phyloP scores from a whole-genome alignment of 1,140 invertebrate genomes.

The Patella vulgata region DNA sequence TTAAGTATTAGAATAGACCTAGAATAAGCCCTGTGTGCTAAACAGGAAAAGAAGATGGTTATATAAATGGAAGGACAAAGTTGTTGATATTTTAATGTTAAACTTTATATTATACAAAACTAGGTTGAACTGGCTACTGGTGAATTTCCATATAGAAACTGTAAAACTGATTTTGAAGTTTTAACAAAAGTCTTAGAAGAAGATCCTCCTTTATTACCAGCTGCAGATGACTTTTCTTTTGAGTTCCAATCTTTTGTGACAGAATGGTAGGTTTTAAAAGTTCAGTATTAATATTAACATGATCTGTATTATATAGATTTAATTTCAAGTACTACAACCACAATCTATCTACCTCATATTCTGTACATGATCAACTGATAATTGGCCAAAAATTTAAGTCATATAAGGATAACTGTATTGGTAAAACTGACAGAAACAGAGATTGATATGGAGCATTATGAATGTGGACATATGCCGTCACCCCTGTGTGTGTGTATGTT shows the following conservation, averaged over 20 bases:
- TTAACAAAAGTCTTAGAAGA: conserved; percentile 65
- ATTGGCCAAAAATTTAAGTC: too few relatives aligned
- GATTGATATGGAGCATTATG: too few relatives aligned
- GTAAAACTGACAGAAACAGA: too few relatives aligned
- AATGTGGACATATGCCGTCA: too few relatives aligned
- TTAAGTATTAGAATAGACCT: background rate
- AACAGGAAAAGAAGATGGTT: background rate
- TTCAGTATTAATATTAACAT: too few relatives aligned
- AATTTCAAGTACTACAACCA: too few relatives aligned
- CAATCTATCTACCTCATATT: too few relatives aligned
- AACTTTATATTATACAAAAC: too few relatives aligned
- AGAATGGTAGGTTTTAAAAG: conserved; percentile 58
- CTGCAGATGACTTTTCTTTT: conserved; percentile 56
- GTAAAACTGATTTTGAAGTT: conserved; percentile 67
- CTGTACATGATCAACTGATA: background rate
- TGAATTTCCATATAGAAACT: conserved; percentile 67
- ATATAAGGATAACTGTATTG: too few relatives aligned
- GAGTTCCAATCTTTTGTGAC: conserved; percentile 65
- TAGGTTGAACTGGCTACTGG: conserved; percentile 73
- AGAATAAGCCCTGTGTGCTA: background rate
- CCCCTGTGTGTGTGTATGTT: too few relatives aligned
- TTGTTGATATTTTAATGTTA: too few relatives aligned
- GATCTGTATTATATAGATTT: too few relatives aligned
- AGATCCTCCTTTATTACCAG: conserved; percentile 61
- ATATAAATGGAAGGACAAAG: background rate